Percentiles rank a stretch among this genome's conserved stretches.
Conservation (phyloP, 2,888 invertebrate species). For the Steromphala cineraria region DNA sequence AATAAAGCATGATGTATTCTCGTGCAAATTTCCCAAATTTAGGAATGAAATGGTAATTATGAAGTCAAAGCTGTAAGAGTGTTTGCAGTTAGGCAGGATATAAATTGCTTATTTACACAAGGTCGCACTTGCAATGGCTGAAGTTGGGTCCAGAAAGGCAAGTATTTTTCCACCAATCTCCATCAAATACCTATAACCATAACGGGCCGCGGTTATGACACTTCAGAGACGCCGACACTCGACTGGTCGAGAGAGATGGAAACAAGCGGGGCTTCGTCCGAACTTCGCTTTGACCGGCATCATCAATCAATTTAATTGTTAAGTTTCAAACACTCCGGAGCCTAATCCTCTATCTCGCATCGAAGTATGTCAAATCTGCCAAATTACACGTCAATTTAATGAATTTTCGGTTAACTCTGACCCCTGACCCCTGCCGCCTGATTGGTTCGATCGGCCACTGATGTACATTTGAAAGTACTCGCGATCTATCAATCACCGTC, state of each 20-base stretch:
- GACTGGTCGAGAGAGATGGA: neutral
- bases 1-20: neutral
- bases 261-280: neutral
- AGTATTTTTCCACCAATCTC: neutral
- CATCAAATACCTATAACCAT: conserved; percentile 4
- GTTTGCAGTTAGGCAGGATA: neutral
- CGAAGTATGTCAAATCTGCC: conserved; percentile 13
- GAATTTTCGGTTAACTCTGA: conserved; percentile 20
- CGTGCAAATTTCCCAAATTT: neutral
- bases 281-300: neutral
- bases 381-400: conserved; percentile 20
- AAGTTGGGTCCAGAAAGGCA: neutral
- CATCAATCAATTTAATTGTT: conserved; percentile 5
- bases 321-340: neutral
- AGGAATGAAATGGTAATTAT: neutral
- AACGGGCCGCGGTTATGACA: neutral
- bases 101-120: neutral
- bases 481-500: neutral
- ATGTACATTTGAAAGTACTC: neutral
- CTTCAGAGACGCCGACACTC: neutral
- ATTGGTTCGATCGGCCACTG: neutral
- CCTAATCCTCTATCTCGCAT: conserved; percentile 14
- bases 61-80: neutral
- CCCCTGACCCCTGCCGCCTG: conserved; percentile 11
- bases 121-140: neutral